Percentiles rank a stretch among this genome's conserved stretches.
phyloP scores from a whole-genome alignment of 2,113 vertebrate genomes.

The Lagopus muta region DNA sequence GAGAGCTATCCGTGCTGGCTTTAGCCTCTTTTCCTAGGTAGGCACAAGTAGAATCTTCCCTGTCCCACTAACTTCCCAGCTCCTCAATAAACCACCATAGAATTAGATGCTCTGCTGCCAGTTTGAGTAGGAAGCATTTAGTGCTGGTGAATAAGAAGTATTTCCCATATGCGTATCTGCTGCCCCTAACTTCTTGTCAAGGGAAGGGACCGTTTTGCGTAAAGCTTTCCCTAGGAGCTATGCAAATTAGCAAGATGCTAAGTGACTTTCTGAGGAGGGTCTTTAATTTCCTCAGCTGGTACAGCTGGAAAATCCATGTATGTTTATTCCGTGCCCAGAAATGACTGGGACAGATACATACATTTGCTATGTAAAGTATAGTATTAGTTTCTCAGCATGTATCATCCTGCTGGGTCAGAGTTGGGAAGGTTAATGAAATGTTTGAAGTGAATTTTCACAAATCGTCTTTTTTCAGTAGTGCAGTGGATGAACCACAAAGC shows the following conservation, averaged over 20 bases:
- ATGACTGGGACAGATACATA: not conserved
- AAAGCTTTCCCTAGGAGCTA: constrained; percentile 27
- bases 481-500: constrained; percentile 4
- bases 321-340: constrained; percentile 13
- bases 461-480: not conserved
- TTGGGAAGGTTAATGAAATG: constrained; percentile 49
- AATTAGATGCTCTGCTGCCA: not conserved
- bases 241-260: constrained; percentile 46
- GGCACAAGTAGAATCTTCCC: not conserved
- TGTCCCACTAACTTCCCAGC: not conserved
- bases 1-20: not conserved
- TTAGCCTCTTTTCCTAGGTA: not conserved
- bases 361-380: constrained; percentile 39
- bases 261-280: constrained; percentile 37
- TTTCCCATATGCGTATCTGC: constrained; percentile 29
- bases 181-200: constrained; percentile 10
- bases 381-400: not conserved
- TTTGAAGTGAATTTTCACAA: constrained; percentile 5
- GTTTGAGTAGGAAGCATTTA: constrained; percentile 32
- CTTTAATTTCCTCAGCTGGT: constrained; percentile 53
- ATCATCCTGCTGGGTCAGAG: not conserved
- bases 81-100: not conserved
- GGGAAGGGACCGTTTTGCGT: constrained; percentile 35
- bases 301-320: constrained; percentile 52
- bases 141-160: constrained; percentile 1